phyloP scores from a whole-genome alignment of 2,797 vertebrate genomes.

The Garrulus glandarius region DNA sequence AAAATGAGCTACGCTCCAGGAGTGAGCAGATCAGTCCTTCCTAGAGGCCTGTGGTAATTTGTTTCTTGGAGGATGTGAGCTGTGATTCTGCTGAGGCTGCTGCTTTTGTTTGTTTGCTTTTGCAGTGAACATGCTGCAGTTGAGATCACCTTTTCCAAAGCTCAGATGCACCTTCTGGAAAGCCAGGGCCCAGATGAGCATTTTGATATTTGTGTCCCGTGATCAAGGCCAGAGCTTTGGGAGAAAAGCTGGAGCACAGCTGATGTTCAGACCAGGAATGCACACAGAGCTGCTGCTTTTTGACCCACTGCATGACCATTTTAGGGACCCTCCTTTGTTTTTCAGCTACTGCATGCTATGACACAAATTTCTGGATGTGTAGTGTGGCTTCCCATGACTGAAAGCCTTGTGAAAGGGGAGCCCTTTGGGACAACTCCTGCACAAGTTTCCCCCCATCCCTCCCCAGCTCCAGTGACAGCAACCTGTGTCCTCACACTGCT shows the following conservation, averaged over 20 bases:
- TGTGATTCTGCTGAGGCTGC: not conserved
- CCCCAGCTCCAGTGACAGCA: not conserved
- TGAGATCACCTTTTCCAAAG: constrained; percentile 6
- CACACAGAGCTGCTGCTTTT: not conserved
- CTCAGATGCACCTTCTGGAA: not conserved
- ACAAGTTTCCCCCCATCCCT: not conserved
- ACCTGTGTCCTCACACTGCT: fast-evolving
- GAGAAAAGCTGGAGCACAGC: not conserved
- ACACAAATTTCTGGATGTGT: not conserved
- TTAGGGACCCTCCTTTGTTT: not conserved
- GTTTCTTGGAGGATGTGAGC: not conserved
- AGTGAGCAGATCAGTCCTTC: not conserved
- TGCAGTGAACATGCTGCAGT: not conserved
- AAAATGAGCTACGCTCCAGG: not conserved
- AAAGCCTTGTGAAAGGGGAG: not conserved
- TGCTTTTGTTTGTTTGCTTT: not conserved
- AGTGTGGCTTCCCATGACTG: fast-evolving
- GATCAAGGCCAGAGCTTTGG: not conserved
- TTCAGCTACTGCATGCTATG: not conserved
- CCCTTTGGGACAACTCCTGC: not conserved
- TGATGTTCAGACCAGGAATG: not conserved
- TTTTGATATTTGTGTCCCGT: not conserved
- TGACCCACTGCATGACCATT: not conserved
- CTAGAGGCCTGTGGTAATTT: not conserved
- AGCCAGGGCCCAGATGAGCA: not conserved